Base-by-base conservation (phyloP, 1,140 invertebrate genomes). In the Trachymyrmex septentrionalis region DNA sequence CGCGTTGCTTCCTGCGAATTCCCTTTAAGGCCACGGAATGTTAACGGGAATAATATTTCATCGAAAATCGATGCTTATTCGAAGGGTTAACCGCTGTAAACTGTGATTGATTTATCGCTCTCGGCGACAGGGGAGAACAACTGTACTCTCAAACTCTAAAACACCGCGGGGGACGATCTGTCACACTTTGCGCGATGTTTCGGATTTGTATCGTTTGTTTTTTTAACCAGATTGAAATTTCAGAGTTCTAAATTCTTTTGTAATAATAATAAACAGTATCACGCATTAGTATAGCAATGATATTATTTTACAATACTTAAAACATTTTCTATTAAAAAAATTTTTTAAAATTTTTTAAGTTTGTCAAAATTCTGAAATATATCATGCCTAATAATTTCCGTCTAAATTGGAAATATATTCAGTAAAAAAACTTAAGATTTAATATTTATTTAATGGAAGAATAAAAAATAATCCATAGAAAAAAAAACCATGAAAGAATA, bases 11-110 rank as follows among this genome's bases (percentile, higher is more conserved):
- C 80, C 55, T 84, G 67, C 80, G 69, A 84, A 75, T 84, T 84
- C 69, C 75, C 80, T 84, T 84, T 84, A 44, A 84, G 55, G 55
- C 69, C 14, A 50, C 44, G 44, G 44, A 73, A 84, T 84, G 69
- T 84, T 84, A 84, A 75, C 69, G 69, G 80, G 69, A 84, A 84
- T 75, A 73, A 84, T 84, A 84, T 84, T 84, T 84, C 80, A 84
- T 84, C 69, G 80, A 84, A 84, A 84, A 84, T 84, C 69, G 80
- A 84, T 75, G 69, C 69, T 71, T 75, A 73, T 61, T 75, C 80
- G 69, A 84, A 75, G 80, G 80, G 55, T 84, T 75, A 81, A 34
- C 55, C 80, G 71, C 27, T 24, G 69, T 84, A 84, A 84, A 84
- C 80, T 24, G 38, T 75, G 80, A 84, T 84, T 84, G 80, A 84